Evolutionary conservation across 2,797 vertebrate genomes (phyloP).

Genomic region (Helostoma temminkii): DNA sequence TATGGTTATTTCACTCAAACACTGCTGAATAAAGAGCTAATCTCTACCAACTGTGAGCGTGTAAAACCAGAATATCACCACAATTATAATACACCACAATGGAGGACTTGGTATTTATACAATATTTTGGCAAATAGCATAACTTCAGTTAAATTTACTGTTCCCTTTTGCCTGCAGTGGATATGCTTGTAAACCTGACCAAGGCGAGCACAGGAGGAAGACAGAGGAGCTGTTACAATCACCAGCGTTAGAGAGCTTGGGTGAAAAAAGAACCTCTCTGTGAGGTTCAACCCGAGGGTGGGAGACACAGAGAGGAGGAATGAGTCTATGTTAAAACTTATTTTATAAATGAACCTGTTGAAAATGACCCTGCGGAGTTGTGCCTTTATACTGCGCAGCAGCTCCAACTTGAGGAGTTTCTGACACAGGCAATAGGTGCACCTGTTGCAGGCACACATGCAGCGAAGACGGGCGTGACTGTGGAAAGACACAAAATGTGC

Average conservation of each 20-base stretch:
- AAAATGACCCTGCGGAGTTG: slow-evolving; percentile 95
- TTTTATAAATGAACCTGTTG: slow-evolving; percentile 93
- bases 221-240: slow-evolving; percentile 41
- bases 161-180: slow-evolving; percentile 47
- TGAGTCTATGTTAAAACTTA: slow-evolving; percentile 57
- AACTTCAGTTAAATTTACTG: not conserved
- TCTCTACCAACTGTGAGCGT: not conserved
- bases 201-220: slow-evolving; percentile 29
- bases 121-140: not conserved
- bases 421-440: slow-evolving; percentile 99
- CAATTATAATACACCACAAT: not conserved
- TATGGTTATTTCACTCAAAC: not conserved
- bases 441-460: slow-evolving; percentile 98
- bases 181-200: slow-evolving; percentile 63
- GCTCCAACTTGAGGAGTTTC: slow-evolving; percentile 98
- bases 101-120: too few species aligned
- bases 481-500: slow-evolving; percentile 89
- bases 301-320: slow-evolving; percentile 50
- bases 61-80: not conserved
- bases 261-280: slow-evolving; percentile 33
- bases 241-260: slow-evolving; percentile 57
- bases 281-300: slow-evolving; percentile 10
- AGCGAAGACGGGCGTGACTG: slow-evolving; percentile 97
- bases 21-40: not conserved
- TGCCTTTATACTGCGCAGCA: slow-evolving; percentile 98